Conservation (phyloP, 2,113 vertebrate genomes). For the Paramisgurnus dabryanus region DNA sequence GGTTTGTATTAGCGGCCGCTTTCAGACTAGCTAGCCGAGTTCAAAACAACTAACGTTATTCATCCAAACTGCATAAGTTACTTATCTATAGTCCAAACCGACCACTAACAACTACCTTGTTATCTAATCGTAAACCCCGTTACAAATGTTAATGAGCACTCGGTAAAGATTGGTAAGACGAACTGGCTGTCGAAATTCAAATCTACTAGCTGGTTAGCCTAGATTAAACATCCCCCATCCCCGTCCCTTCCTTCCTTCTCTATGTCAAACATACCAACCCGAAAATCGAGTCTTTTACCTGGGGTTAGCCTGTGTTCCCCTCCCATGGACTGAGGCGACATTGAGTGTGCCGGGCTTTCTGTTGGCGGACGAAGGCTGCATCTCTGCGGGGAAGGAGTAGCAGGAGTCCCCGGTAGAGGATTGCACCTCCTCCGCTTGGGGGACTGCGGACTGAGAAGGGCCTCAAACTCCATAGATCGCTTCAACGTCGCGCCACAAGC, state of each 20-base stretch:
- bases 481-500: constrained; percentile 89
- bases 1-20: constrained; percentile 25
- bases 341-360: constrained; percentile 74
- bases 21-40: constrained; percentile 29
- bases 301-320: constrained; percentile 80
- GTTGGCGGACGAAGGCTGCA: constrained; percentile 78
- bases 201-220: constrained; percentile 30
- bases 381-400: constrained; percentile 79
- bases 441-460: constrained; percentile 87
- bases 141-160: not conserved
- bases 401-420: constrained; percentile 80
- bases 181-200: constrained; percentile 16
- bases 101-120: not conserved
- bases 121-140: not conserved
- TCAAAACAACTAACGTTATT: constrained; percentile 26
- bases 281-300: constrained; percentile 62
- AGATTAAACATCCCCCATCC: constrained; percentile 59
- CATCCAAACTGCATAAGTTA: constrained; percentile 20
- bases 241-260: constrained; percentile 64
- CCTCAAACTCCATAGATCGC: constrained; percentile 89
- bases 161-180: not conserved
- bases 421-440: constrained; percentile 88
- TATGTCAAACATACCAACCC: constrained; percentile 57
- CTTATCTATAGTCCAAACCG: not conserved
- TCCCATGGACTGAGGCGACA: constrained; percentile 68